Conservation (phyloP, 1,140 invertebrate genomes). For the Tetramorium simillimum region DNA sequence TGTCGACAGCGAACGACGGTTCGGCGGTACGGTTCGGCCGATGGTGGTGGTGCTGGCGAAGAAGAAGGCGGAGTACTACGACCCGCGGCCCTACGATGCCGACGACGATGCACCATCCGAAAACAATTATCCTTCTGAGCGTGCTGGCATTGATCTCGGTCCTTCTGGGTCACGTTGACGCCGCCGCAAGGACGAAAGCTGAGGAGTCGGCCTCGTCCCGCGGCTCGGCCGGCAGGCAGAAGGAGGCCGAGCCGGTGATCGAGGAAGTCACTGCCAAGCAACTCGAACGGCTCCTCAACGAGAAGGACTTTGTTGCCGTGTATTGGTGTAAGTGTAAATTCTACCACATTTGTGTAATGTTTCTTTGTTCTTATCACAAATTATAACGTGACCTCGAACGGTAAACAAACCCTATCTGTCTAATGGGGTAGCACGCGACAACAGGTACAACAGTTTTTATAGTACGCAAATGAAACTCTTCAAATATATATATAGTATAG, state of each 20-base stretch:
- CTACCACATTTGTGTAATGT: background rate
- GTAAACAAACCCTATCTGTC: background rate
- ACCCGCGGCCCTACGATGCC: conserved; percentile 63
- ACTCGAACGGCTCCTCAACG: conserved; percentile 93
- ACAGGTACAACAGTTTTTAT: background rate
- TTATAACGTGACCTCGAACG: background rate
- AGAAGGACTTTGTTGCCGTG: conserved; percentile 97
- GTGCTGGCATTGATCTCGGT: conserved; percentile 62
- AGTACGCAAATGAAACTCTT: background rate
- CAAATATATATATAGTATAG: too few relatives aligned
- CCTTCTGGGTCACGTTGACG: conserved; percentile 66
- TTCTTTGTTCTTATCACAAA: background rate
- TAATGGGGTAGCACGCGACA: background rate
- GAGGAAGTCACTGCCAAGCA: conserved; percentile 97
- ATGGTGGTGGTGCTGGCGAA: conserved; percentile 79
- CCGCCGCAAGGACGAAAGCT: conserved; percentile 65
- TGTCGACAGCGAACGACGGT: conserved; percentile 85
- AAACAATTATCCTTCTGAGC: conserved; percentile 64
- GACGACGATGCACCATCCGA: conserved; percentile 58
- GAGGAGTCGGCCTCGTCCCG: conserved; percentile 80
- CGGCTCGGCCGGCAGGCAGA: conserved; percentile 77
- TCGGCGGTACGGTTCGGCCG: conserved; percentile 81
- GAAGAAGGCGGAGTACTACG: conserved; percentile 72
- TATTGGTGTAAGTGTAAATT: conserved; percentile 95
- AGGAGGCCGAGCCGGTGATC: conserved; percentile 91